Evolutionary conservation across 2,113 vertebrate genomes (phyloP).

Genomic region (Hyaena hyaena): DNA sequence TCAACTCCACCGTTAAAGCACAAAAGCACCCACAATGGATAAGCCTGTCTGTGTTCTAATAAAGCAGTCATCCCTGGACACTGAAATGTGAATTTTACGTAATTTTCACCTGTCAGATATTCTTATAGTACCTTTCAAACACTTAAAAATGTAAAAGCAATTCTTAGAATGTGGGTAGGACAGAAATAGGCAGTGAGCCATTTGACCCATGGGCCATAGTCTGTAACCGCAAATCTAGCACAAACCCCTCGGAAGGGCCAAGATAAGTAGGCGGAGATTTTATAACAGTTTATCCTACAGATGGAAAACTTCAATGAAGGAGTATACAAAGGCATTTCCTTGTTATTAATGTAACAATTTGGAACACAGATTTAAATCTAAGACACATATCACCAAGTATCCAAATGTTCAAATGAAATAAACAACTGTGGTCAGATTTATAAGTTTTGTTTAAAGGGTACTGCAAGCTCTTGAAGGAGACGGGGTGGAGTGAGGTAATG

Average conservation of each 20-base stretch:
- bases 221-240: not conserved
- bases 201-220: not conserved
- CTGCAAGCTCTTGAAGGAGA: not conserved
- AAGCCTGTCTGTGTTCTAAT: not conserved
- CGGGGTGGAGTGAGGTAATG: not conserved
- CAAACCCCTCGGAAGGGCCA: not conserved
- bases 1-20: not conserved
- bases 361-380: not conserved
- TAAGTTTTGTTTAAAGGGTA: not conserved
- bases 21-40: not conserved
- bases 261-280: not conserved
- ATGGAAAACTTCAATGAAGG: not conserved
- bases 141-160: not conserved
- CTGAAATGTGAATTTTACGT: not conserved
- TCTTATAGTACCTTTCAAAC: not conserved
- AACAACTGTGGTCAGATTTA: not conserved
- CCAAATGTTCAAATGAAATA: not conserved
- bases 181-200: not conserved
- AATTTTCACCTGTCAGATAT: not conserved
- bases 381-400: not conserved
- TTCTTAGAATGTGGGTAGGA: not conserved
- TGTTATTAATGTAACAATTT: not conserved
- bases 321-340: not conserved
- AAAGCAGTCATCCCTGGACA: not conserved
- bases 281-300: not conserved